These are phyloP conservation scores for Nerophis ophidion DNA, from an alignment of 2,113 vertebrate species.

Conservation along the genomic window DNA sequence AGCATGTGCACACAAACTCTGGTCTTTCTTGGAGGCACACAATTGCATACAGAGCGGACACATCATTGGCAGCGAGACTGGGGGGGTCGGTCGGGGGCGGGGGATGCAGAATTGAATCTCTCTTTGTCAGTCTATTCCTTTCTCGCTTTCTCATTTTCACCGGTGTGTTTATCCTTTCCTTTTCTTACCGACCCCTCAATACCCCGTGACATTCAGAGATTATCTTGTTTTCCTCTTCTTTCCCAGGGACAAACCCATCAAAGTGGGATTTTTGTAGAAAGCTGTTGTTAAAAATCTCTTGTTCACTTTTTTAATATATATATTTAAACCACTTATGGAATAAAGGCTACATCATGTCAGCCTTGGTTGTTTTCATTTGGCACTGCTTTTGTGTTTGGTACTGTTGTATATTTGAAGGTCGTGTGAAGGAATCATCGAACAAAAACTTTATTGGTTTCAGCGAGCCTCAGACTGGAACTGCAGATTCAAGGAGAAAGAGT, in stretches of 20 bases:
- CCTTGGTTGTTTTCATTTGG: no score
- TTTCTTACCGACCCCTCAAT: conserved; percentile 26
- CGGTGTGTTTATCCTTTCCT: conserved; percentile 36
- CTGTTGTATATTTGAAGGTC: no score
- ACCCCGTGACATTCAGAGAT: conserved; percentile 45
- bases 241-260: conserved; percentile 36
- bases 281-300: conserved; percentile 45
- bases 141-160: conserved; percentile 23
- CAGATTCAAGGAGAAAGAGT: no score
- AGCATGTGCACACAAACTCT: conserved; percentile 55
- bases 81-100: background rate
- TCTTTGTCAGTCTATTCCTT: conserved; percentile 19
- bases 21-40: conserved; percentile 35
- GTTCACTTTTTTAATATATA: background rate
- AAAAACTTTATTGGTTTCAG: no score
- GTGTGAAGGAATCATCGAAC: no score
- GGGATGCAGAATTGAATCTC: conserved; percentile 26
- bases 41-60: conserved; percentile 49
- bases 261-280: conserved; percentile 53
- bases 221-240: conserved; percentile 50
- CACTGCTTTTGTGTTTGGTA: no score
- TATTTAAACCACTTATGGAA: conserved; percentile 22
- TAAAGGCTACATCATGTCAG: no score
- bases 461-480: no score
- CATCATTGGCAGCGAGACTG: conserved; percentile 32